phyloP scores from a whole-genome alignment of 2,113 vertebrate species.

The Anolis sagrei region DNA sequence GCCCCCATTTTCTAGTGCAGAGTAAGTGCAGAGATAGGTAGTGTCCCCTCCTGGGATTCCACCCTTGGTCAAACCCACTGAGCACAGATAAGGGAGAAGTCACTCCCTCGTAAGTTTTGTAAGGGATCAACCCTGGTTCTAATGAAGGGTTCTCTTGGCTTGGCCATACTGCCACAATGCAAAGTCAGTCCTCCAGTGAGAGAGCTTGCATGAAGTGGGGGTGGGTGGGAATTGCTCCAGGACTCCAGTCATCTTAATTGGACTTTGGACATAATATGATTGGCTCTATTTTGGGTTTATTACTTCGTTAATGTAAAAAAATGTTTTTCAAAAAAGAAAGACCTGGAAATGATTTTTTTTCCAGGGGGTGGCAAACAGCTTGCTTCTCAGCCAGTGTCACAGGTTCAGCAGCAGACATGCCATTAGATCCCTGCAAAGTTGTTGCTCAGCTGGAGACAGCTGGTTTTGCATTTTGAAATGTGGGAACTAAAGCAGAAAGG shows the following conservation, averaged over 20 bases:
- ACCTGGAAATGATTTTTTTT: not conserved
- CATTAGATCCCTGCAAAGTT: not conserved
- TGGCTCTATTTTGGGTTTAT: not conserved
- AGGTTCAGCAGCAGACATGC: not conserved
- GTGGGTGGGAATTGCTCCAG: too few relatives aligned
- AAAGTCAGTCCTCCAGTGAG: not conserved
- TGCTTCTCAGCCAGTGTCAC: not conserved
- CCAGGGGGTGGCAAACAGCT: not conserved
- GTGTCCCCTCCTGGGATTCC: too few relatives aligned
- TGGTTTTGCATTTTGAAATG: constrained; percentile 3
- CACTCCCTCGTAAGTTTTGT: too few relatives aligned
- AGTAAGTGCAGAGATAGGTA: too few relatives aligned
- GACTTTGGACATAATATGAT: too few relatives aligned
- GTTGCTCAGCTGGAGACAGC: constrained; percentile 9
- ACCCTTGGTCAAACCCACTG: too few relatives aligned
- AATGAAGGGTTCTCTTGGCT: too few relatives aligned
- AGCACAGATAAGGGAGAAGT: too few relatives aligned
- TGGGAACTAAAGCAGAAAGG: not conserved
- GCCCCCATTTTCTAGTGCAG: too few relatives aligned
- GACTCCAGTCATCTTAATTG: too few relatives aligned
- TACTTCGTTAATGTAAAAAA: not conserved
- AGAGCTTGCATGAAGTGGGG: not conserved
- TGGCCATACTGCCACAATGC: too few relatives aligned
- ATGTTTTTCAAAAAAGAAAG: not conserved
- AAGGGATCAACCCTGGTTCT: too few relatives aligned